Conservation (phyloP, 2,113 vertebrate species). For the Mastomys coucha region DNA sequence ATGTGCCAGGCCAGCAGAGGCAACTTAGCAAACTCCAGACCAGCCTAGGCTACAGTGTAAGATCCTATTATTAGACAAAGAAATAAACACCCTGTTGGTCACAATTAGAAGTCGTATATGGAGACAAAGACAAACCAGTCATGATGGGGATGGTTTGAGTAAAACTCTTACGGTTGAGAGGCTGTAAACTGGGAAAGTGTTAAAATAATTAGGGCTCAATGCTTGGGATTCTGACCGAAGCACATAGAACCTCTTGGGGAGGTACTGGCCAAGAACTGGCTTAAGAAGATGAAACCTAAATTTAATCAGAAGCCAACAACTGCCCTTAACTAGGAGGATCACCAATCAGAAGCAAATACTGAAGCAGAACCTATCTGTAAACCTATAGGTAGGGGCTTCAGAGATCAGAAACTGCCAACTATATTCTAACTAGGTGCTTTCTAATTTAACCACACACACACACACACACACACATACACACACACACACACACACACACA, state of each 20-base stretch:
- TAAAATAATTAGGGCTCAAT: neutral
- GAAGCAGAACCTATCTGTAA: neutral
- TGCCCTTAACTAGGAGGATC: neutral
- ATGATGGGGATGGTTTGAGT: neutral
- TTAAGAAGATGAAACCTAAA: neutral
- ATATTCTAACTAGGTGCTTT: neutral
- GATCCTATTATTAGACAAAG: neutral
- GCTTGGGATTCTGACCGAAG: neutral
- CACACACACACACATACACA: neutral
- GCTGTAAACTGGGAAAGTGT: neutral
- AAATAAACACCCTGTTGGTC: neutral
- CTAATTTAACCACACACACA: neutral
- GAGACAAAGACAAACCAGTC: neutral
- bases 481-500: neutral
- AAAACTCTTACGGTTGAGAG: neutral
- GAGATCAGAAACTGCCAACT: neutral
- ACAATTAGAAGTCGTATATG: neutral
- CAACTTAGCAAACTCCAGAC: neutral
- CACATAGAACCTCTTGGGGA: neutral
- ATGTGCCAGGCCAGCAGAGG: neutral
- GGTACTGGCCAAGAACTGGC: neutral
- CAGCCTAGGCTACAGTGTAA: neutral
- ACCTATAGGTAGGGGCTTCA: neutral
- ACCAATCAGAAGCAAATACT: neutral
- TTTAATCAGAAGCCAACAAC: neutral